Conservation (phyloP, 2,797 vertebrate genomes). For the Florisuga fusca region DNA sequence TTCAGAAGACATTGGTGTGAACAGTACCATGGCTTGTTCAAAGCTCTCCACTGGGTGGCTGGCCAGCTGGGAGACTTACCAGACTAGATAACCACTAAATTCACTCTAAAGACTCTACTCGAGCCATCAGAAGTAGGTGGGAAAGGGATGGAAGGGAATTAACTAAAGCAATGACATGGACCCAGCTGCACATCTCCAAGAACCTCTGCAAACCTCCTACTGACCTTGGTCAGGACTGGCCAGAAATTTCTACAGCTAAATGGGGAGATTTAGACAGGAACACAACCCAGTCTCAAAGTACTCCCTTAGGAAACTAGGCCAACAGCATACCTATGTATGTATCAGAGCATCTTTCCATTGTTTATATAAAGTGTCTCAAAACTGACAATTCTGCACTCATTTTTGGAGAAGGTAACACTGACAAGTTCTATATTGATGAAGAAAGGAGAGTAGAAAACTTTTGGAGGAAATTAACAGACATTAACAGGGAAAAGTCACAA, state of each 20-base stretch:
- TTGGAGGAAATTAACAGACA: neutral
- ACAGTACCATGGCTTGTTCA: neutral
- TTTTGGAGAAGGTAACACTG: neutral
- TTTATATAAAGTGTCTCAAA: neutral
- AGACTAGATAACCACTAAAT: neutral
- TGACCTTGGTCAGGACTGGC: neutral
- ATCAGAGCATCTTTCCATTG: neutral
- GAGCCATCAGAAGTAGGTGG: neutral
- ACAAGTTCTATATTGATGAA: neutral
- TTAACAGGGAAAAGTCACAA: neutral
- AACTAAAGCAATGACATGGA: neutral
- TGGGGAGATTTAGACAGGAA: accelerated
- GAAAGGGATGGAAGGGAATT: neutral
- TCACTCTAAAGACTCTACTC: neutral
- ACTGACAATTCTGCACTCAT: accelerated
- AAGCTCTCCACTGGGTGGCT: neutral
- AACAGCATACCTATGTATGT: neutral
- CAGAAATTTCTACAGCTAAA: neutral
- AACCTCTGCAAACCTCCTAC: neutral
- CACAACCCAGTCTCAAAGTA: neutral
- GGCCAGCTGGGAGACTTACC: neutral
- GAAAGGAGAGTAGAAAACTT: neutral
- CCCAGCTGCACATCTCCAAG: neutral
- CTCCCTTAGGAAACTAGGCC: neutral
- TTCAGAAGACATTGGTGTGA: neutral